A percentile compares a stretch with the other conserved stretches of the same genome.
Evolutionary conservation across 2,113 vertebrate genomes (phyloP).

Genomic region (Nanger granti): DNA sequence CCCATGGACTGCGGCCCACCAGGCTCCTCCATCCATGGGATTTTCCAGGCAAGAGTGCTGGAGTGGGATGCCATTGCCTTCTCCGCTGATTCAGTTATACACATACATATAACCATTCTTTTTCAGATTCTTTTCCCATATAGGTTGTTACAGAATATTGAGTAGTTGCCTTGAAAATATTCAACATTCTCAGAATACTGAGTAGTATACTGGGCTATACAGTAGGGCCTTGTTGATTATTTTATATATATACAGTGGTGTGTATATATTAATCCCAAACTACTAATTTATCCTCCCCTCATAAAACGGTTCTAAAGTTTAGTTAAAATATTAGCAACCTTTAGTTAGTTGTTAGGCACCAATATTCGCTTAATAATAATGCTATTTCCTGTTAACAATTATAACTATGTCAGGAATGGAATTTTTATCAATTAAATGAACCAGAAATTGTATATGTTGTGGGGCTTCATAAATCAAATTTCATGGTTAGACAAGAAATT

Average conservation of each 20-base stretch:
- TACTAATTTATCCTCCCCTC: not conserved
- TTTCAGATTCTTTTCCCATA: not conserved
- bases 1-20: too few relatives aligned
- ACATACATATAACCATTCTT: not conserved
- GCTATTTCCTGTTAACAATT: not conserved
- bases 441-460: not conserved
- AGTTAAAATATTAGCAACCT: not conserved
- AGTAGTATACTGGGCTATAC: not conserved
- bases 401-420: not conserved
- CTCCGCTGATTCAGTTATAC: not conserved
- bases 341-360: not conserved
- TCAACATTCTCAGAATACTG: not conserved
- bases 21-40: too few relatives aligned
- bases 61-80: too few relatives aligned
- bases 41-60: too few relatives aligned
- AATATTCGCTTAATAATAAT: not conserved
- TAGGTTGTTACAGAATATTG: not conserved
- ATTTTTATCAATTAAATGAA: not conserved
- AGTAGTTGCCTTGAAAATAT: not conserved
- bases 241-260: not conserved
- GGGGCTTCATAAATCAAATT: not conserved
- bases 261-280: not conserved
- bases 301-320: not conserved
- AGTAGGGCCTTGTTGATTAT: not conserved
- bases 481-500: not conserved